A percentile compares a stretch with the other conserved stretches of the same genome.
Conservation (phyloP, 2,797 vertebrate genomes). For the Synaphobranchus kaupii region DNA sequence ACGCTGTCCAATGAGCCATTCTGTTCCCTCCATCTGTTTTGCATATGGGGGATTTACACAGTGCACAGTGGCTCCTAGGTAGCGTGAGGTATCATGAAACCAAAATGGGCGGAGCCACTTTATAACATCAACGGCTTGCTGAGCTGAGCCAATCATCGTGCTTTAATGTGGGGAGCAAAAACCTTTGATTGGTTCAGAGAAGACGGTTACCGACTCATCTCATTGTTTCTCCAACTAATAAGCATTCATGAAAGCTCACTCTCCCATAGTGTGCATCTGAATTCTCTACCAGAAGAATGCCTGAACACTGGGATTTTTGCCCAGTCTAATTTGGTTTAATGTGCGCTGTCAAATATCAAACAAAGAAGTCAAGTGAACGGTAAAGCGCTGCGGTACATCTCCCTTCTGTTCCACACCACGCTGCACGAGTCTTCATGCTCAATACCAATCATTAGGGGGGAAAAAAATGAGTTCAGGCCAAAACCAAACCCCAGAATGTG, state of each 20-base stretch:
- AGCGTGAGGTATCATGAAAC: too few relatives aligned
- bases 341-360: background rate
- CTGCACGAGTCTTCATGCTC: background rate
- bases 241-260: background rate
- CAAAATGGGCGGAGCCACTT: too few relatives aligned
- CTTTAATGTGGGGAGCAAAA: background rate
- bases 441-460: background rate
- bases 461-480: slow-evolving; percentile 41
- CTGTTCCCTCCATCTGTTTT: background rate
- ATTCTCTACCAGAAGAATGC: background rate
- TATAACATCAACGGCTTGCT: background rate
- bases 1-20: background rate
- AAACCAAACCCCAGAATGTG: slow-evolving; percentile 15
- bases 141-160: background rate
- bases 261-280: background rate
- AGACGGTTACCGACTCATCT: background rate
- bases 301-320: background rate
- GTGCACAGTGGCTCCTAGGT: background rate
- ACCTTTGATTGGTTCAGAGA: background rate
- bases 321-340: background rate
- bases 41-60: background rate
- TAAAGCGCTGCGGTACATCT: background rate
- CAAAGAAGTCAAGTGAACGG: background rate
- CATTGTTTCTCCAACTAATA: too few relatives aligned
- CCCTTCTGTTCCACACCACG: background rate